These are phyloP conservation scores for Amblyopsis rosae DNA, from an alignment of 2,113 vertebrate species.

Conservation along the genomic window DNA sequence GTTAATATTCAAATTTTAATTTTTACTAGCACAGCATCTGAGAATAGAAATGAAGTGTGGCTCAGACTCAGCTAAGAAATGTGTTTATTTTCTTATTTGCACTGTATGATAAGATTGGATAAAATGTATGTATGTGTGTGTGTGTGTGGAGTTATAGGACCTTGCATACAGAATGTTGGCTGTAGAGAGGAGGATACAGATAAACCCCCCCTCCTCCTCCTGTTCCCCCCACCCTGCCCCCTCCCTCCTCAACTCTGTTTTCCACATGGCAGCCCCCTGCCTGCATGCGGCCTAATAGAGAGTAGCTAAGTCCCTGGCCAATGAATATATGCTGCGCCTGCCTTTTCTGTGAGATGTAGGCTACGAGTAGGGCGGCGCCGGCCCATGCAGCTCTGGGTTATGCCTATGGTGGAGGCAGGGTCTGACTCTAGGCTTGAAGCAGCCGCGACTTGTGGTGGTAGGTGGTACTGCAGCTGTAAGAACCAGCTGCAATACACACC, in stretches of 20 bases:
- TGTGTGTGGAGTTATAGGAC: neutral
- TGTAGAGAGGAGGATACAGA: neutral
- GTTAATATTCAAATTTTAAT: too few species aligned
- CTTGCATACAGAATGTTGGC: neutral
- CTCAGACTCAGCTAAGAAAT: neutral
- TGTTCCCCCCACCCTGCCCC: neutral
- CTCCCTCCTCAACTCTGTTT: conserved; percentile 42
- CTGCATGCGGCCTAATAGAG: conserved; percentile 71
- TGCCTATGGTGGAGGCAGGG: neutral
- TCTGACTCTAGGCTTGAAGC: too few species aligned
- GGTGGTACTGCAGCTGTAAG: too few species aligned
- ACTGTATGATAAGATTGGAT: too few species aligned
- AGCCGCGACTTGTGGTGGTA: too few species aligned
- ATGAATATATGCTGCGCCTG: conserved; percentile 57
- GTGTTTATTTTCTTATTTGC: too few species aligned
- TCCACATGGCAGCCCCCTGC: conserved; percentile 64
- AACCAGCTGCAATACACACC: too few species aligned
- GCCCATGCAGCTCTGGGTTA: conserved; percentile 35
- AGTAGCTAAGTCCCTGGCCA: conserved; percentile 67
- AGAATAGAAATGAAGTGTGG: neutral
- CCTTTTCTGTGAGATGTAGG: conserved; percentile 36
- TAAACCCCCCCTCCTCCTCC: conserved; percentile 22
- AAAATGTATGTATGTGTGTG: too few species aligned
- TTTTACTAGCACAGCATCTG: neutral
- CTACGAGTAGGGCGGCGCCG: neutral